phyloP scores from a whole-genome alignment of 2,888 invertebrate species.

The Sesia bembeciformis region DNA sequence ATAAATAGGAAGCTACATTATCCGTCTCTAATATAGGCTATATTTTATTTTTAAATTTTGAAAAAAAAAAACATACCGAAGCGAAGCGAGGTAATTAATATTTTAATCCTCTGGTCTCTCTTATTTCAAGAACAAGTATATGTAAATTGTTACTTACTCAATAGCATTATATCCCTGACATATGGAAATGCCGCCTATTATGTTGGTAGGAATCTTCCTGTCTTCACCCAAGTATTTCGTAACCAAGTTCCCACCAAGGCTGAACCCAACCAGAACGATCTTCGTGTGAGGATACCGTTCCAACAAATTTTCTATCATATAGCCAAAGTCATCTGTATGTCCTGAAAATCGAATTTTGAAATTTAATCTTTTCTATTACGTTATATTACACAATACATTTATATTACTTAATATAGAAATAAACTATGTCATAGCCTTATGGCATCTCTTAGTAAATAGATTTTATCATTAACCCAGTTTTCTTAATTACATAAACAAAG shows the following conservation, averaged over 20 bases:
- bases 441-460: no score
- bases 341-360: constrained; percentile 68
- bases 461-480: no score
- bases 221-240: constrained; percentile 94
- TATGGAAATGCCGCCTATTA: constrained; percentile 92
- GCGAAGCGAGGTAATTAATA: no score
- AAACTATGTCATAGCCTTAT: no score
- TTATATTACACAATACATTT: background rate
- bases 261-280: constrained; percentile 91
- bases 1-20: no score
- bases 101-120: no score
- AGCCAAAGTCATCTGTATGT: constrained; percentile 89
- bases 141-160: constrained; percentile 77
- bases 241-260: constrained; percentile 93
- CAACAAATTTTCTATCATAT: constrained; percentile 84
- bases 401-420: no score
- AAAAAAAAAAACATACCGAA: no score
- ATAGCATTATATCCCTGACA: constrained; percentile 96
- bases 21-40: no score
- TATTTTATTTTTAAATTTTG: no score
- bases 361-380: background rate
- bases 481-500: no score
- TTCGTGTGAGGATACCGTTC: constrained; percentile 84
- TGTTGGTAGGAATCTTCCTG: constrained; percentile 76
- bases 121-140: background rate